Evolutionary conservation across 2,113 vertebrate genomes (phyloP), one percentile per base, ranked within the genome.

Genomic region (Trachemys scripta): DNA sequence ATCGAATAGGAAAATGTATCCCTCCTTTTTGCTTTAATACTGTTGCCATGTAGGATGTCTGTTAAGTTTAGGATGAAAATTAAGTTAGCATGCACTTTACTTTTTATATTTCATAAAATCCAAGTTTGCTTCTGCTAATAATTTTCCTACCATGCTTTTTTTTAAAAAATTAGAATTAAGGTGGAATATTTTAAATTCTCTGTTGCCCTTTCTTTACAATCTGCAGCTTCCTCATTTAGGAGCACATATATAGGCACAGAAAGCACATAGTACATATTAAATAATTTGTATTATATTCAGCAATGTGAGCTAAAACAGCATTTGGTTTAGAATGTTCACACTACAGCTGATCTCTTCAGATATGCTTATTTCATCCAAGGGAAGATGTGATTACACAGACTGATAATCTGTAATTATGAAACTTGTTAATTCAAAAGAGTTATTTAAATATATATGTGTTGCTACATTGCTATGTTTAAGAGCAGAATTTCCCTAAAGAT

Each of bases 1-100:
- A 98, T 98, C 97, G 97, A 98, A 97, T 98, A 98, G 98, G 98
- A 99, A 99, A 99, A 98, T 97, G 96, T 98, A 98, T 97, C 98
- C 98, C 99, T 98, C 98, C 98, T 99, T 98, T 98, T 95, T 97
- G 96, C 98, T 98, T 98, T 98, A 98, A 99, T 98, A 97, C 97
- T 97, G 96, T 97, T 97, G 98, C 99, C 98, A 98, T 97, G 97
- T 97, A 98, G 97, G 95, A 98, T 91, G 97, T 98, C 97, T 97
- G 65, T 54, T 85, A 98, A 97, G 97, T 98, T 97, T 98, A 97
- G 98, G 98, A 95, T 98, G 98, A 98, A 98, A 98, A 98, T 98
- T 98, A 98, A 98, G 98, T 98, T 92, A 98, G 98, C 98, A 98
- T 94, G 97, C 82, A 72, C 96, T 96, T 97, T 95, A 93, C 84